Base-by-base conservation (phyloP, 2,113 vertebrate species). In the Ancistrus triradiatus region DNA sequence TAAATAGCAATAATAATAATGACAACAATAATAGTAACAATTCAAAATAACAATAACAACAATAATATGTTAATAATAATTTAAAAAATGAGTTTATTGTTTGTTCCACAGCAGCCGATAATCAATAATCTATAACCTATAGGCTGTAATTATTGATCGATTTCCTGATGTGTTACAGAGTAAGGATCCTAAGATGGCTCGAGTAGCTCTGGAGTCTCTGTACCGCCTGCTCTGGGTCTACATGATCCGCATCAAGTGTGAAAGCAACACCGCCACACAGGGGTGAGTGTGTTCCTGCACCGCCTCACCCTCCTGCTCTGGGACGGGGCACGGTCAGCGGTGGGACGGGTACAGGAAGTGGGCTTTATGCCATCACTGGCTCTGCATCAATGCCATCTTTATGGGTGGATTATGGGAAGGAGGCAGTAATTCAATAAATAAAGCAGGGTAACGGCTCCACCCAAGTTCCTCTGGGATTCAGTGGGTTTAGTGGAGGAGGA, bases 161-260 rank as follows among this genome's bases (percentile, higher is more conserved):
- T n/a, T n/a, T n/a, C n/a, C n/a, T 37, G 35, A 11, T 37, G 9
- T 37, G 3, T n/a, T 56, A 11, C 80, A 98, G 96, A 99, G 94
- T 77, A 98, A 93, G 81, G 96, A 99, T 72, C 94, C 93, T 13
- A 99, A 99, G 87, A 99, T 98, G 95, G 95, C 95, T 11, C 91
- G 96, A 24, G 95, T 98, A 77, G 96, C 96, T 58, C 86, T 99
- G 64, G 96, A 98, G 83, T 98, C 95, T 11, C 87, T 99, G 13
- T 99, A 98, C 81, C 91, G 96, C 81, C 86, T 99, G 59, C 90
- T 99, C 8, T 98, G 95, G 96, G 96, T 98, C 76, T 99, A 99
- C 84, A 98, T 98, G 94, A 97, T 99, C 77, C 88, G 95, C 72
- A 97, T 99, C 80, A 99, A 99, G 89, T 98, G 95, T 81, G 96